Base-by-base conservation (phyloP, 1,140 invertebrate species). In the Hypothenemus hampei region DNA sequence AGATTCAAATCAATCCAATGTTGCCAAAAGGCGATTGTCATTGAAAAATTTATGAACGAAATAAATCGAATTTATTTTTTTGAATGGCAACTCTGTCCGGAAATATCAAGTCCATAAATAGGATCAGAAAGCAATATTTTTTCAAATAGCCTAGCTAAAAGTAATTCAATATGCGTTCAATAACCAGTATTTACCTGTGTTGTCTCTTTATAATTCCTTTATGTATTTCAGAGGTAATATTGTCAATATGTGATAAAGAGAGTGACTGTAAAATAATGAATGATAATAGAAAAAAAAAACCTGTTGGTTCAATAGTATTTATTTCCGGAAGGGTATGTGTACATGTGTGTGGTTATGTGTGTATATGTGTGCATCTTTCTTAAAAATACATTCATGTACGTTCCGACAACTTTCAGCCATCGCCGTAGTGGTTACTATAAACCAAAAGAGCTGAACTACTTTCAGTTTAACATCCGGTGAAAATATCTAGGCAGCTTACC, bases 391-490 rank as follows among this genome's bases (percentile, higher is more conserved):
- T n/a, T n/a, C n/a, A n/a, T n/a, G n/a, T n/a, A n/a, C n/a, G n/a
- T n/a, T n/a, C n/a, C 29, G 22, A 24, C 13, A 24, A 44, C 41
- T 44, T 44, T 29, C 19, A 13, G 22, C 5, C 41, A 21, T 24
- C 20, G n/a, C 24, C 29, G n/a, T 21, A 24, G 21, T 44, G 29
- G n/a, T n/a, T n/a, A n/a, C n/a, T n/a, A n/a, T 47, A 47, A 47
- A 47, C n/a, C 20, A 36, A 35, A 47, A 15, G 29, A 35, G 45
- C 21, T 47, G 45, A 47, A 36, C 45, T 36, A 31, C 31, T 35
- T 15, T 39, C 35, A 39, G 35, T 49, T 49, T 49, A 39, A 39
- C 47, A 24, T 13, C 47, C 21, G 16, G 15, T 36, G 13, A 39
- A 49, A 26, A 39, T 49, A 39, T 49, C 33, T 36, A 49, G 20